Evolutionary conservation across 2,113 vertebrate genomes (phyloP).

Genomic region (Stomatorhinus ivindoensis): DNA sequence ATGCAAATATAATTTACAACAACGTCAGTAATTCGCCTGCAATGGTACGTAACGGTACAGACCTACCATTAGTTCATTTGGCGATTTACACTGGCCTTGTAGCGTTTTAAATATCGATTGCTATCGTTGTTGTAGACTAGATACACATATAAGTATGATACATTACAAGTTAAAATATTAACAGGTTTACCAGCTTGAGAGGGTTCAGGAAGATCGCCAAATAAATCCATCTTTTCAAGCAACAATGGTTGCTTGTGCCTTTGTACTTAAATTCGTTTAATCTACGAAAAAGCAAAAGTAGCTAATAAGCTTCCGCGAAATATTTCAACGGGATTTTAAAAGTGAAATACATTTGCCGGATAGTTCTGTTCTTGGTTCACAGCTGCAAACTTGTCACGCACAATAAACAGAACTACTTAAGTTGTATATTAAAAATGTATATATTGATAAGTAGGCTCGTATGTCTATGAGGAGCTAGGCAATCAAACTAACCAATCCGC

Average conservation of each 20-base stretch:
- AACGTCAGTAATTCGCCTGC: not conserved
- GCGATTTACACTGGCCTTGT: not conserved
- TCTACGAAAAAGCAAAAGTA: not conserved
- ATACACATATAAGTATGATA: not conserved
- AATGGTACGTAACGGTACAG: not conserved
- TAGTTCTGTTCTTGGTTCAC: not conserved
- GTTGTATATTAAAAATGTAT: not conserved
- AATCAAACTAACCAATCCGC: not conserved
- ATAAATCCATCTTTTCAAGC: constrained; percentile 56
- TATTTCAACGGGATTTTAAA: not conserved
- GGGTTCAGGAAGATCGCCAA: constrained; percentile 64
- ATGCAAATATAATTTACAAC: not conserved
- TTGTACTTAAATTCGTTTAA: not conserved
- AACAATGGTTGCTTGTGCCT: not conserved
- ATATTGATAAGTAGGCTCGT: not conserved
- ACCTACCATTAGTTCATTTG: not conserved
- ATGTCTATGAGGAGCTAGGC: not conserved
- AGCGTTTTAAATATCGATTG: not conserved
- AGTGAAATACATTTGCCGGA: not conserved
- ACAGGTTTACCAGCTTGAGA: constrained; percentile 41
- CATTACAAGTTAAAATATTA: not conserved
- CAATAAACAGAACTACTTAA: not conserved
- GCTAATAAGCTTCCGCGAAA: not conserved
- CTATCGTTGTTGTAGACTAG: not conserved
- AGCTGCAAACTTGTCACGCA: not conserved